phyloP scores from a whole-genome alignment of 2,797 vertebrate genomes.

The Notoglanidium macrostoma region DNA sequence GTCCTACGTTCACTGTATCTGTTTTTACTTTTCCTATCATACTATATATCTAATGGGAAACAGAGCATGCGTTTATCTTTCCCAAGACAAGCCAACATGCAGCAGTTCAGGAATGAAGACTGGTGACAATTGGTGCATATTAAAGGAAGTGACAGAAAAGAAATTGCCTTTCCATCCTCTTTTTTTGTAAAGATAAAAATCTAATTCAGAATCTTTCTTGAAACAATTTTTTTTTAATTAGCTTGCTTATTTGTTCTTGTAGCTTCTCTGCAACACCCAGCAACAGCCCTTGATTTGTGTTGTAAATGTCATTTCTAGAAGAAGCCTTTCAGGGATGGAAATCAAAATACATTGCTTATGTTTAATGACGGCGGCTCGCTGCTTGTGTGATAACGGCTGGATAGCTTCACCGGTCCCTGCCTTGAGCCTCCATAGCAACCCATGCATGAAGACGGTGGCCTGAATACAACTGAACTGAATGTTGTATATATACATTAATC shows the following conservation, averaged over 20 bases:
- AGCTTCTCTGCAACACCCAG: not conserved
- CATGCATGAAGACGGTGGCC: not conserved
- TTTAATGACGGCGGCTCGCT: not conserved
- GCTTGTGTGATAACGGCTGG: conserved; percentile 2
- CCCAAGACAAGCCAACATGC: not conserved
- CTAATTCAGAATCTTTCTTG: not conserved
- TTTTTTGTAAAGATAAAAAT: not conserved
- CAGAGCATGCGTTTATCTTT: not conserved
- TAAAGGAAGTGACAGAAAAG: not conserved
- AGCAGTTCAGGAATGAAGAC: not conserved
- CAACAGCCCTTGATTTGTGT: conserved; percentile 1
- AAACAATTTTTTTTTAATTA: not conserved
- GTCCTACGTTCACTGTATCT: not conserved
- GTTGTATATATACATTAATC: conserved; percentile 7
- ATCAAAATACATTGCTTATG: not conserved
- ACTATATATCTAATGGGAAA: not conserved
- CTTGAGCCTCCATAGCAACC: not conserved
- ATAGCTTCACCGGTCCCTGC: not conserved
- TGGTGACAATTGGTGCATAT: too few species aligned
- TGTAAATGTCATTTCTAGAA: conserved; percentile 27
- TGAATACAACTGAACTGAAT: not conserved
- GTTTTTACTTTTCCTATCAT: conserved; percentile 1
- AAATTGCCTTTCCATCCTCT: not conserved
- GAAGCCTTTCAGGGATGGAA: conserved; percentile 4
- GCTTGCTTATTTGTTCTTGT: not conserved